Conservation (phyloP, 1,140 invertebrate species). For the Papilio glaucus region DNA sequence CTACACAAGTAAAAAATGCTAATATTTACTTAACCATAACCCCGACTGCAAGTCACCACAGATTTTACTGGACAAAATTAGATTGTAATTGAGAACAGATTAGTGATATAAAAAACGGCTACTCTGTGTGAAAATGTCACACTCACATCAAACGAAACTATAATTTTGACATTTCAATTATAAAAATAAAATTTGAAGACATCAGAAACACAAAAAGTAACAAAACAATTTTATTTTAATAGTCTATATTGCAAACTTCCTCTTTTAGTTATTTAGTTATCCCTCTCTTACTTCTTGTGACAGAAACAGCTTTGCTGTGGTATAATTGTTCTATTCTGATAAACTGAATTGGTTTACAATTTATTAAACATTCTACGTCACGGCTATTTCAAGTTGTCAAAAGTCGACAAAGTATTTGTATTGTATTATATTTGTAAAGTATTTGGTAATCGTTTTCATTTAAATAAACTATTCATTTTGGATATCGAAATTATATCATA, state of each 20-base stretch:
- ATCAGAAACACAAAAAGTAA: neutral
- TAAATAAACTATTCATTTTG: neutral
- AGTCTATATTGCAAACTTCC: neutral
- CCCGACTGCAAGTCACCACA: constrained; percentile 15
- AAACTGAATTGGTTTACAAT: no score
- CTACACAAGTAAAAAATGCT: constrained; percentile 52
- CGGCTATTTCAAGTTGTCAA: neutral
- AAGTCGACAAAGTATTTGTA: no score
- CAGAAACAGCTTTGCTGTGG: neutral
- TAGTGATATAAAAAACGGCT: constrained; percentile 6
- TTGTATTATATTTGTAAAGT: no score
- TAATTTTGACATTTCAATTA: constrained; percentile 1
- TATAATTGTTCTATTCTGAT: neutral
- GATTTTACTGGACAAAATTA: neutral
- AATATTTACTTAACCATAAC: constrained; percentile 34
- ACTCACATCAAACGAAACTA: neutral
- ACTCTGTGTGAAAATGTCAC: constrained; percentile 2
- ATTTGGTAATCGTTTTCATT: neutral
- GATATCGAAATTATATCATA: neutral
- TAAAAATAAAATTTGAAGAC: neutral
- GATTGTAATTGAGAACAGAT: neutral
- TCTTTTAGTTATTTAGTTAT: neutral
- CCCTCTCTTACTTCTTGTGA: no score
- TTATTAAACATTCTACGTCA: no score
- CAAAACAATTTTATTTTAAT: neutral